A percentile compares a stretch with the other conserved stretches of the same genome.
These are phyloP conservation scores for Lasioglossum calceatum DNA, from an alignment of 2,888 invertebrate genomes.

Conservation along the genomic window DNA sequence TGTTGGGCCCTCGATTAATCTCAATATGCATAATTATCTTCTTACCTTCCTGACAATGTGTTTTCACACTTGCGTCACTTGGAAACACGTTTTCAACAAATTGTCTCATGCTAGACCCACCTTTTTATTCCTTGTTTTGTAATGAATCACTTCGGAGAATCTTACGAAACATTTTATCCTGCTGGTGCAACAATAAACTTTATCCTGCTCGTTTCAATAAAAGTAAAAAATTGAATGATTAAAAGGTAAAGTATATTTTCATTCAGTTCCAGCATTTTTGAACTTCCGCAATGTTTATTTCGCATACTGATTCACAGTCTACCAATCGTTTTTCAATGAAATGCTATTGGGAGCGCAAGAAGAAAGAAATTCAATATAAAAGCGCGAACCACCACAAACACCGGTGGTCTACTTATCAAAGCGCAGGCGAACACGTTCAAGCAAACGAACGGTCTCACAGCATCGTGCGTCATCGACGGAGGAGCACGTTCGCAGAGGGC, in stretches of 20 bases:
- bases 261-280: too few species aligned
- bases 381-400: background rate
- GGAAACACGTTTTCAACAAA: background rate
- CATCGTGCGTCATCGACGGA: slow-evolving; percentile 44
- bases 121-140: background rate
- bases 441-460: background rate
- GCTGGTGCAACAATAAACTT: background rate
- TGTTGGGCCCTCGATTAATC: background rate
- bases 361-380: background rate
- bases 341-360: too few species aligned
- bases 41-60: background rate
- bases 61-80: background rate
- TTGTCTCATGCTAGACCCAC: background rate
- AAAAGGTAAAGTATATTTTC: too few species aligned
- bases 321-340: background rate
- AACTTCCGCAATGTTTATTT: too few species aligned
- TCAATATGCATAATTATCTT: background rate
- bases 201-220: background rate
- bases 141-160: background rate
- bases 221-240: too few species aligned
- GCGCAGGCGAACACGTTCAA: background rate
- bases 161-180: background rate
- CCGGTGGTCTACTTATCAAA: background rate
- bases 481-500: slow-evolving; percentile 63
- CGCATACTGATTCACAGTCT: too few species aligned